phyloP scores from a whole-genome alignment of 2,888 invertebrate species.

The Acanthococcus lagerstroemiae region DNA sequence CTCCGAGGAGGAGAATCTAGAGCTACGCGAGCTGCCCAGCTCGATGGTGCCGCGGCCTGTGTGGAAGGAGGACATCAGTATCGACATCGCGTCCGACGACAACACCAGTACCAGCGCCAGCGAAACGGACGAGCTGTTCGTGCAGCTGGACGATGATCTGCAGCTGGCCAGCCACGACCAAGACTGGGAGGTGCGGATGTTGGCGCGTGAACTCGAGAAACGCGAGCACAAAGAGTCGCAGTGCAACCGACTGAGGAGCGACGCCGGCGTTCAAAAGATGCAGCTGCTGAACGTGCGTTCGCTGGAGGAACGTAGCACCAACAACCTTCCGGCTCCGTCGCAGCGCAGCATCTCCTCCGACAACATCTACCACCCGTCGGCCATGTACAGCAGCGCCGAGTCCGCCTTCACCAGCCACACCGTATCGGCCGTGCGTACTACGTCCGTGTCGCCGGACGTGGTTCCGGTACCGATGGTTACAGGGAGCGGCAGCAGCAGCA shows the following conservation, averaged over 20 bases:
- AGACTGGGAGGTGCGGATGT: constrained; percentile 70
- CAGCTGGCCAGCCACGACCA: constrained; percentile 41
- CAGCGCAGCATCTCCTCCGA: constrained; percentile 19
- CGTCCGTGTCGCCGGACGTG: neutral
- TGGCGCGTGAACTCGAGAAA: constrained; percentile 55
- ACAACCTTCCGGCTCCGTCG: neutral
- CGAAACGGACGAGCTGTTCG: constrained; percentile 32
- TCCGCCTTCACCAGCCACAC: neutral
- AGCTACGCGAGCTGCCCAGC: constrained; percentile 54
- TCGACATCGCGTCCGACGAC: constrained; percentile 33
- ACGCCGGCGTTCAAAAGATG: neutral
- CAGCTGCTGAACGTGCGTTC: constrained; percentile 15
- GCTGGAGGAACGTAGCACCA: constrained; percentile 18
- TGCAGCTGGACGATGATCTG: constrained; percentile 30
- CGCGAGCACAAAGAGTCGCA: constrained; percentile 31
- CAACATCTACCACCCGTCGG: constrained; percentile 7
- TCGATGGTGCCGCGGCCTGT: constrained; percentile 43
- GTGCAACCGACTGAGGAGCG: neutral
- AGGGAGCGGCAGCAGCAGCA: too few species aligned
- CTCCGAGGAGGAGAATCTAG: constrained; percentile 57
- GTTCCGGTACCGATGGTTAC: neutral
- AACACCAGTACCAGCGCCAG: constrained; percentile 24
- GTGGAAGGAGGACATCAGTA: constrained; percentile 44
- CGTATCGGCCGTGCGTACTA: neutral
- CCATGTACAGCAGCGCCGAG: neutral